Percentiles rank a stretch among this genome's conserved stretches.
Evolutionary conservation across 2,113 vertebrate genomes (phyloP).

Genomic region (Chaetops frenatus): DNA sequence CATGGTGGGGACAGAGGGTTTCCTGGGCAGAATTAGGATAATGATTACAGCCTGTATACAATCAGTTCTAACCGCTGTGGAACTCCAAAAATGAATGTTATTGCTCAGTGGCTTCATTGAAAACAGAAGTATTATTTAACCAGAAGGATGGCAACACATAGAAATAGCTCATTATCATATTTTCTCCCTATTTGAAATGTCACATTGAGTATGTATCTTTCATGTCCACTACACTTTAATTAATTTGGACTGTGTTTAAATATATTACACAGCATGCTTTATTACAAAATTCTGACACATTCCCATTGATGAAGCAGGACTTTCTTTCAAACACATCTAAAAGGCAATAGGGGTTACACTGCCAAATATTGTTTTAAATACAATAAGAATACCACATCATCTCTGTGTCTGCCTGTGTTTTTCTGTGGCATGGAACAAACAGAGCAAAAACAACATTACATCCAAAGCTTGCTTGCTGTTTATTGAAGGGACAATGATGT

Average conservation of each 20-base stretch:
- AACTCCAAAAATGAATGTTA: conserved; percentile 57
- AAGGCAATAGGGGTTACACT: not conserved
- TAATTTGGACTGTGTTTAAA: conserved; percentile 48
- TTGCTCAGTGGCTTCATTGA: conserved; percentile 48
- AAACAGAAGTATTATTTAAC: conserved; percentile 57
- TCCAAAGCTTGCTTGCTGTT: conserved; percentile 7
- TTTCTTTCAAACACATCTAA: not conserved
- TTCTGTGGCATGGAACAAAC: not conserved
- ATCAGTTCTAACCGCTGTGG: conserved; percentile 46
- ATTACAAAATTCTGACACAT: conserved; percentile 38
- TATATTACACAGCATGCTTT: not conserved
- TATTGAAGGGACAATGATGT: conserved; percentile 12
- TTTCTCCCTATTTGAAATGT: conserved; percentile 56
- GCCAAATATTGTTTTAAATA: conserved; percentile 2
- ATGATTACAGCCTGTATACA: conserved; percentile 60
- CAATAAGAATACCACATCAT: not conserved
- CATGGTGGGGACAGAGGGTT: conserved; percentile 53
- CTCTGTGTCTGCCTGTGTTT: not conserved
- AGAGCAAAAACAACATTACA: not conserved
- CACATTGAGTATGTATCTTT: conserved; percentile 29
- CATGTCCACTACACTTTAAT: conserved; percentile 38
- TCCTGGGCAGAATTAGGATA: conserved; percentile 61
- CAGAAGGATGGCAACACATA: conserved; percentile 54
- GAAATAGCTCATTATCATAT: conserved; percentile 55
- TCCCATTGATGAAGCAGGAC: not conserved